These are phyloP conservation scores for Zaprionus gabonicus DNA, from an alignment of 1,140 invertebrate genomes.

Conservation along the genomic window DNA sequence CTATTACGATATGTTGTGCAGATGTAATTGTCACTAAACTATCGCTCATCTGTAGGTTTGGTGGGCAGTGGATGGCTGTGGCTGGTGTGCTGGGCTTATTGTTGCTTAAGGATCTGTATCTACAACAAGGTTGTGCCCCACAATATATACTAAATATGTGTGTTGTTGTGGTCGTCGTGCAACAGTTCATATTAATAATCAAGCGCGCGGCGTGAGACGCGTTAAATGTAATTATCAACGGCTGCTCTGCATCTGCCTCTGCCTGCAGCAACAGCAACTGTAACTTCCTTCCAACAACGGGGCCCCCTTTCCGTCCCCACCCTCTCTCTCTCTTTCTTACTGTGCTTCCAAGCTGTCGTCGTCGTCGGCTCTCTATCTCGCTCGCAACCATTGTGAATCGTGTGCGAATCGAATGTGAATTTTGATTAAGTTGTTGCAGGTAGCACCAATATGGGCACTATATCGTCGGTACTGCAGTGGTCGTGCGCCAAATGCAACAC, in stretches of 20 bases:
- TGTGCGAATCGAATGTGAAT: constrained; percentile 48
- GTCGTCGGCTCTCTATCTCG: background rate
- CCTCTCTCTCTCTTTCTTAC: constrained; percentile 4
- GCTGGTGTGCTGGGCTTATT: constrained; percentile 46
- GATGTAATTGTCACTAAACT: constrained; percentile 31
- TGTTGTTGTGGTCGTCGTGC: constrained; percentile 38
- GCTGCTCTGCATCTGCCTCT: background rate
- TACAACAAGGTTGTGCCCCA: constrained; percentile 56
- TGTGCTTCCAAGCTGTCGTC: constrained; percentile 6
- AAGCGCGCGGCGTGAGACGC: constrained; percentile 41
- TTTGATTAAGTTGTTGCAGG: constrained; percentile 25
- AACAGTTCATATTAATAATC: constrained; percentile 55
- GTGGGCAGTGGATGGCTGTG: constrained; percentile 44
- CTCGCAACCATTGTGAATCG: constrained; percentile 38
- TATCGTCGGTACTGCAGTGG: constrained; percentile 95
- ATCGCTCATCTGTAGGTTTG: constrained; percentile 43
- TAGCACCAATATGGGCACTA: constrained; percentile 91
- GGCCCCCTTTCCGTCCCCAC: background rate
- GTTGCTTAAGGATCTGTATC: constrained; percentile 57
- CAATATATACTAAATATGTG: constrained; percentile 55
- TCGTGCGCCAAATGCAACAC: constrained; percentile 93
- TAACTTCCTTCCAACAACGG: constrained; percentile 4
- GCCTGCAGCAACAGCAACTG: constrained; percentile 26
- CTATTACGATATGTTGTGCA: constrained; percentile 7
- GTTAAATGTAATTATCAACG: constrained; percentile 46